Evolutionary conservation across 2,797 vertebrate genomes (phyloP).

Genomic region (Adelosebastes latens): DNA sequence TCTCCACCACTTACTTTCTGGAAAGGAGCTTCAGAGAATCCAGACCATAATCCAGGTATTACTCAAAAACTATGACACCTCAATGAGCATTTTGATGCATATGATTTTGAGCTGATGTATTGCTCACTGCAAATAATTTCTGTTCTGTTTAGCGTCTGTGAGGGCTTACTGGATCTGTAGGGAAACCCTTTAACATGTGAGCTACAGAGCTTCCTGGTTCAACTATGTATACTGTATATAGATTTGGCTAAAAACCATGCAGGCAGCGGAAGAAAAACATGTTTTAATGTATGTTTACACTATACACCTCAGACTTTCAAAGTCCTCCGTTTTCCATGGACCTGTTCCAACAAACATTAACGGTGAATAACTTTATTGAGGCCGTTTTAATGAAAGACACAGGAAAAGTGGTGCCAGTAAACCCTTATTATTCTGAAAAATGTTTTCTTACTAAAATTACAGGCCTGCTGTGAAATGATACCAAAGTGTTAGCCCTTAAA

Average conservation of each 20-base stretch:
- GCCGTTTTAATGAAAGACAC: slow-evolving; percentile 12
- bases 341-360: slow-evolving; percentile 37
- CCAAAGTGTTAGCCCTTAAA: background rate
- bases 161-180: background rate
- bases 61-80: background rate
- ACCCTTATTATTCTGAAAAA: background rate
- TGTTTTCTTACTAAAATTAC: background rate
- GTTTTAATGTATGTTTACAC: slow-evolving; percentile 57
- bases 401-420: slow-evolving; percentile 1
- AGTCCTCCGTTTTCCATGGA: slow-evolving; percentile 50
- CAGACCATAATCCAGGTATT: background rate
- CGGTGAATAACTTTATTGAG: slow-evolving; percentile 35
- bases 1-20: background rate
- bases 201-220: slow-evolving; percentile 25
- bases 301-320: slow-evolving; percentile 42
- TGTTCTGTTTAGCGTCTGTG: background rate
- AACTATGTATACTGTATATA: background rate
- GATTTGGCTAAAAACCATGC: slow-evolving; percentile 14
- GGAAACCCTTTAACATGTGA: slow-evolving; percentile 12
- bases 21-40: background rate
- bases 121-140: background rate
- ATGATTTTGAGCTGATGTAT: slow-evolving; percentile 4
- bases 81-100: background rate
- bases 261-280: slow-evolving; percentile 50
- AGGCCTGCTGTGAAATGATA: background rate